A percentile compares a stretch with the other conserved stretches of the same genome.
These are phyloP conservation scores for Syrrhaptes paradoxus DNA, from an alignment of 2,113 vertebrate genomes.

Conservation along the genomic window DNA sequence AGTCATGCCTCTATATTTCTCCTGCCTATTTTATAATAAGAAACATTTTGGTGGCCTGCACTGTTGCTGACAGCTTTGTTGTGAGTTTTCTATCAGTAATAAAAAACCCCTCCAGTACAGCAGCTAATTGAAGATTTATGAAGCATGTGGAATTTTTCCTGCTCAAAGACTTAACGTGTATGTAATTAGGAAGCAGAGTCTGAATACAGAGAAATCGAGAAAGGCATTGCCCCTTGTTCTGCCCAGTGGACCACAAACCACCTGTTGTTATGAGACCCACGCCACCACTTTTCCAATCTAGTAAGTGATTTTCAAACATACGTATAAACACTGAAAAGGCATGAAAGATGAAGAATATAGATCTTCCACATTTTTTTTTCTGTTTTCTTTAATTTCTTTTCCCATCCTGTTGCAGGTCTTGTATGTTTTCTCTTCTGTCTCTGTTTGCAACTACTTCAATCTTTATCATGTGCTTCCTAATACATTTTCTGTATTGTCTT, in stretches of 20 bases:
- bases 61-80: constrained; percentile 28
- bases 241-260: not conserved
- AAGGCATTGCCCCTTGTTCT: not conserved
- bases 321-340: not conserved
- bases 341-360: not conserved
- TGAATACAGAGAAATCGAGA: not conserved
- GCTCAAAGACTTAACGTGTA: not conserved
- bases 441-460: not conserved
- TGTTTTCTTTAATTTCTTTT: not conserved
- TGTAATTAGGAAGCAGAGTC: not conserved
- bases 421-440: not conserved
- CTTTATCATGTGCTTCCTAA: not conserved
- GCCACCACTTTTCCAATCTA: not conserved
- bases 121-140: constrained; percentile 52
- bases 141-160: constrained; percentile 13
- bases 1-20: not conserved
- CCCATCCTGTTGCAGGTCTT: not conserved
- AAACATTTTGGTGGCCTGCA: constrained; percentile 37
- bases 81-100: constrained; percentile 25
- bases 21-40: constrained; percentile 4
- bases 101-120: not conserved
- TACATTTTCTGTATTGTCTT: not conserved
- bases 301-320: not conserved
- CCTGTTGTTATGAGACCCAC: not conserved
- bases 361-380: not conserved